Conservation (phyloP, 2,113 vertebrate genomes). For the Vulpes lagopus region DNA sequence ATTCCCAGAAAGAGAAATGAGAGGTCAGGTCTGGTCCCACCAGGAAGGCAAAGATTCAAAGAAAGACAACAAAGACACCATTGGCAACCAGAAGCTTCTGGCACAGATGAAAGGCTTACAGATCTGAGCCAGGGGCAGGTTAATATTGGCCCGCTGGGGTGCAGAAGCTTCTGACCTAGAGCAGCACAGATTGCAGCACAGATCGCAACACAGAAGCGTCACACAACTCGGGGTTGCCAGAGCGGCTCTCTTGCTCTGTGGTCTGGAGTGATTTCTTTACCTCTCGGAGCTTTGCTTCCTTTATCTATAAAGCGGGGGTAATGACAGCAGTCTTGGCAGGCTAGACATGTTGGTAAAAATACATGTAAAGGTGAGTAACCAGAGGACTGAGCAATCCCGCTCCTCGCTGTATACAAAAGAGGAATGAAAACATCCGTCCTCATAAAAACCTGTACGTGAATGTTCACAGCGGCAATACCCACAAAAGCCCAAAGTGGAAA, state of each 20-base stretch:
- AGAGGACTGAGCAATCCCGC: background rate
- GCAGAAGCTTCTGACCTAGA: background rate
- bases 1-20: background rate
- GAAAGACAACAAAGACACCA: background rate
- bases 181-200: background rate
- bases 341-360: background rate
- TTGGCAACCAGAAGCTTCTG: background rate
- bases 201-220: fast-evolving
- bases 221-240: background rate
- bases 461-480: background rate
- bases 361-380: background rate
- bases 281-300: background rate
- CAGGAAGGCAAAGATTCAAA: background rate
- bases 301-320: background rate
- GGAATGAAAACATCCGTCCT: background rate
- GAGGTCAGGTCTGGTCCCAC: background rate
- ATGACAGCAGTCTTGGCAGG: background rate
- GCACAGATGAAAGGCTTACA: background rate
- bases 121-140: background rate
- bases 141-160: background rate
- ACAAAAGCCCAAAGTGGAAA: background rate
- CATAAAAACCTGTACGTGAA: background rate
- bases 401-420: background rate
- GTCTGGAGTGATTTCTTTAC: background rate
- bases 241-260: background rate